Evolutionary conservation across 2,888 invertebrate genomes (phyloP), one percentile per base, ranked within the genome.

Genomic region (Spisula subtruncata): DNA sequence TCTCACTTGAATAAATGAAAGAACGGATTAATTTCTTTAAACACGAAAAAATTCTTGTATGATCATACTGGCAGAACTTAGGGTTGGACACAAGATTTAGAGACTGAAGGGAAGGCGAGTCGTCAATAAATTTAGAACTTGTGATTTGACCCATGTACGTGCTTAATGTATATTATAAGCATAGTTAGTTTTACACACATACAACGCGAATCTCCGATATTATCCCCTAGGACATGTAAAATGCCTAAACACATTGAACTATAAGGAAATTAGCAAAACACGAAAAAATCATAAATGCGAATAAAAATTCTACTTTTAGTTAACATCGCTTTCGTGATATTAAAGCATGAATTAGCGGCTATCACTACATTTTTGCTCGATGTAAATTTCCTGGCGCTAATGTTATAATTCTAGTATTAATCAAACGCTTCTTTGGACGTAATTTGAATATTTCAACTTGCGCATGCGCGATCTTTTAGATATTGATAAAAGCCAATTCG

Each of bases 401-500:
- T 35, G 25, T 32, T 25, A 75, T 75, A 75, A 75, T 75, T 75
- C 18, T 25, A 32, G 35, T 18, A 75, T 75, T 32, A 35, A 75
- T 75, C 75, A 75, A 32, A 75, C 12, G 18, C 18, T 18, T 18
- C 16, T 35, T 18, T 16, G 0, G 16, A 75, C 18, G 25, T 75
- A 75, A 75, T 75, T 75, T 75, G 75, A 75, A 75, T 75, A 75
- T 75, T 75, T 32, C 18, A 5, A 75, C 32, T 25, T 32, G 75
- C 75, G 35, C 75, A 75, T 75, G 75, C 75, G 75, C 75, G 16
- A 16, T 18, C 12, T 75, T 75, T 16, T 32, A 75, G 35, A 29
- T 66, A 25, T 25, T n/a, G 25, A 66, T 25, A 66, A 66, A n/a
- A 66, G 25, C 25, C 10, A 20, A 75, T 25, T 14, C 32, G 18